A percentile compares a stretch with the other conserved stretches of the same genome.
These are phyloP conservation scores for Cephus spinipes DNA, from an alignment of 2,888 invertebrate species.

Conservation along the genomic window DNA sequence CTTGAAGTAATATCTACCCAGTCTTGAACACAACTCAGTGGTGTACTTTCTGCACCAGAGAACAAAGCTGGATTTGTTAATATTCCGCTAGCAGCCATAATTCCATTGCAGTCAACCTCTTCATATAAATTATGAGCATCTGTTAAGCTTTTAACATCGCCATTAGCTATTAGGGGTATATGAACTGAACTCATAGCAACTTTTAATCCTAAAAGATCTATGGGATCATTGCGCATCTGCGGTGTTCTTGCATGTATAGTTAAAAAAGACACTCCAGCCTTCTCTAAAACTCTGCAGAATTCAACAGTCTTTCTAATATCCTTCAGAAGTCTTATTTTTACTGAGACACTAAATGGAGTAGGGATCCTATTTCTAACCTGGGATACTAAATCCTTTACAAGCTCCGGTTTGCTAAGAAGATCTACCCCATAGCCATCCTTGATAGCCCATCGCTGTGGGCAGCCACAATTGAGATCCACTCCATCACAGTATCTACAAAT, in stretches of 20 bases:
- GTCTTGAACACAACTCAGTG: constrained; percentile 80
- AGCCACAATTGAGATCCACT: constrained; percentile 97
- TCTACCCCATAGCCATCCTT: constrained; percentile 90
- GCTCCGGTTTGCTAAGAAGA: constrained; percentile 84
- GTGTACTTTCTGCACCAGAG: constrained; percentile 77
- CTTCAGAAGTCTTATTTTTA: constrained; percentile 88
- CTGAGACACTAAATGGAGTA: constrained; percentile 85
- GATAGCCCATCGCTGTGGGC: constrained; percentile 96
- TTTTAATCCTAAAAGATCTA: constrained; percentile 78
- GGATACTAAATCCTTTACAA: constrained; percentile 83
- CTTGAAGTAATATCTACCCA: constrained; percentile 82
- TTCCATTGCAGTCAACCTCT: constrained; percentile 79
- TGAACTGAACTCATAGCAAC: constrained; percentile 77
- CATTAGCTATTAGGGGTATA: constrained; percentile 93
- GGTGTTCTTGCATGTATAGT: constrained; percentile 94
- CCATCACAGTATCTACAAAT: constrained; percentile 82
- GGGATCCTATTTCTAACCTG: constrained; percentile 80
- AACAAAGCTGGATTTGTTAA: constrained; percentile 93
- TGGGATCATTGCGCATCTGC: constrained; percentile 80
- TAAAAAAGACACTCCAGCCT: constrained; percentile 88
- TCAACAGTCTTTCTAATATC: constrained; percentile 80
- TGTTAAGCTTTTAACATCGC: constrained; percentile 82
- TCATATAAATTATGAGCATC: constrained; percentile 78
- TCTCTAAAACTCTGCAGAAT: constrained; percentile 83
- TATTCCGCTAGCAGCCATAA: constrained; percentile 94